Base-by-base conservation (phyloP, 2,888 invertebrate species). In the Eudasyphora cyanicolor region DNA sequence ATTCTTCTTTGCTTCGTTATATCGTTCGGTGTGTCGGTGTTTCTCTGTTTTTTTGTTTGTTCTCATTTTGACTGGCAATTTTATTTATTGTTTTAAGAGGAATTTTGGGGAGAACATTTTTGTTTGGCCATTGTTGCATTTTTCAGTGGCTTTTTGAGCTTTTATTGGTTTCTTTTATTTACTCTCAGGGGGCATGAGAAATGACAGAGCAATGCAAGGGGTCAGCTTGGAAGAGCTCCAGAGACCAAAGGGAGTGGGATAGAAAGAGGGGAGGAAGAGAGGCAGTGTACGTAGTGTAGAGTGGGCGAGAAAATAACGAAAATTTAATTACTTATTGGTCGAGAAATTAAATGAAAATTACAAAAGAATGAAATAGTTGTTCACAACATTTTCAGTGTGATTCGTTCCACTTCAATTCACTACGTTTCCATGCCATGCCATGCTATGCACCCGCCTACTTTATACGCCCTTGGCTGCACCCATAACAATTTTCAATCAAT, bases 311-410 rank as follows among this genome's bases (percentile, higher is more conserved):
- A 24, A 67, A 67, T 67, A 80, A 80, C 77, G 51, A 45, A 42
- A 81, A 84, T 78, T 84, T 84, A 84, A 84, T 84, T 84, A 81
- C 76, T 73, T 67, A 78, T 69, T 76, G 49, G 57, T 73, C 42
- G 24, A n/a, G n/a, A 73, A 60, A 73, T 73, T 57, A 73, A 73
- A 73, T 73, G 73, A 73, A 73, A 73, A 42, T 42, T 73, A 27
- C 57, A 2, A 54, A 49, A 71, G 71, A 73, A 35, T 38, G 24
- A 73, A 57, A 60, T 57, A 60, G 21, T 73, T 73, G 54, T 57
- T 60, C n/a, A n/a, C 57, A 42, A 57, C 38, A 27, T 73, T 42
- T 42, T 42, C 35, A 17, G 19, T 29, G 51, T 60, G 60, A 29
- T 32, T 29, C 24, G 8, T 27, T 57, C 21, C 27, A 57, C 57